Base-by-base conservation (phyloP, 2,797 vertebrate species). In the Carduelis carduelis region DNA sequence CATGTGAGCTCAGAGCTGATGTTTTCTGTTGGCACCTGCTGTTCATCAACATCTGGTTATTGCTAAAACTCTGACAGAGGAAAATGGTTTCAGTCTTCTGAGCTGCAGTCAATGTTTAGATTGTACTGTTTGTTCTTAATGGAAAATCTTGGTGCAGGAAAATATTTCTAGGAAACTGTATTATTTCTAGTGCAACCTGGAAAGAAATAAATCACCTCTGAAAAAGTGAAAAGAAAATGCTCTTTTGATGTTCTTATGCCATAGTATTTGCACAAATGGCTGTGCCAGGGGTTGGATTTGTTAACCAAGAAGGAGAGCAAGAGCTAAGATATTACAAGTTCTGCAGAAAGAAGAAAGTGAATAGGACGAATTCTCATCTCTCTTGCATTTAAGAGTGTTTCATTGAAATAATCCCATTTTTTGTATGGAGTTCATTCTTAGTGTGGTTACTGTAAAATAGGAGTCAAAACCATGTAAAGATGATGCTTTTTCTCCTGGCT, bases 11-110 rank as follows among this genome's bases (percentile, higher is more conserved):
- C 59, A 76, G 91, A 95, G 80, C 85, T 91, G 91, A 87, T 91
- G 35, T 87, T 90, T 95, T 91, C 63, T 97, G 47, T 88, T 94
- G 95, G 82, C 89, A 93, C 85, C 69, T 95, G 91, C 80, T 84
- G 59, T 82, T 91, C 89, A 41, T 70, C 27, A 59, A 49, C 95
- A 88, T 88, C 91, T 95, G 94, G 87, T 74, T 91, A 19, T 95
- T 91, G 80, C 93, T 94, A 52, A 84, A 82, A 77, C 35, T 87
- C 79, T 89, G 68, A 90, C 89, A 93, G 47, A 77, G 77, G 37
- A 70, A 94, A 94, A 82, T 64, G 34, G 34, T 93, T 95, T 91
- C 66, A 83, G 66, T 90, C 66, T 94, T 83, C 70, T 93, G 77
- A 56, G 47, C 52, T 90, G 68, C 52, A 91, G 74, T 95, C 60